Conservation (phyloP, 2,113 vertebrate species). For the Siphamia tubifer region DNA sequence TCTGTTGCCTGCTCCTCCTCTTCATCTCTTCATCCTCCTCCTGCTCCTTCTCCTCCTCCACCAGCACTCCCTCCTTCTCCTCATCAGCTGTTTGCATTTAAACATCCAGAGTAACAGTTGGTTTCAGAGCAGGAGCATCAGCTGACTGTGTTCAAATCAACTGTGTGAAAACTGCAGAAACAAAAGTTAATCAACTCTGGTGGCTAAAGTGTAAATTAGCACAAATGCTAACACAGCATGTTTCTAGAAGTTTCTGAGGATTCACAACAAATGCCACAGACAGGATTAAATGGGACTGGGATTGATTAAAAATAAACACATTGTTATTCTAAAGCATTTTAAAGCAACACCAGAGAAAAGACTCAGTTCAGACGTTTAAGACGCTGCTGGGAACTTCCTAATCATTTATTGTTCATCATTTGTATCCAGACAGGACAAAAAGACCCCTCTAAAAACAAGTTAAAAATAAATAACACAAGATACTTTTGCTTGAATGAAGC, state of each 20-base stretch:
- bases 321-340: constrained; percentile 2
- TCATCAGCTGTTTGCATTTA: constrained; percentile 1
- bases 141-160: neutral
- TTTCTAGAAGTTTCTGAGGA: constrained; percentile 15
- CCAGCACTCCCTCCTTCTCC: neutral
- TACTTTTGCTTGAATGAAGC: too few species aligned
- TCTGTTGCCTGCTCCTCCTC: constrained; percentile 44
- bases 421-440: neutral
- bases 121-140: too few species aligned
- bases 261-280: constrained; percentile 8
- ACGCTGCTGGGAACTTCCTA: neutral
- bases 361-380: neutral
- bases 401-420: neutral
- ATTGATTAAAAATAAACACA: constrained; percentile 37
- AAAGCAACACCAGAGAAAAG: neutral
- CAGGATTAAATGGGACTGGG: constrained; percentile 34
- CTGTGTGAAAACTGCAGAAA: constrained; percentile 25
- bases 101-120: too few species aligned
- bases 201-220: constrained; percentile 29
- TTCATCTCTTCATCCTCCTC: too few species aligned
- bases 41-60: constrained; percentile 30
- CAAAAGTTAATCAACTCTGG: constrained; percentile 41
- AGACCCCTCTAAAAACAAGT: too few species aligned
- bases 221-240: constrained; percentile 14
- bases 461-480: too few species aligned